Evolutionary conservation across 2,797 vertebrate genomes (phyloP).

Genomic region (Oreochromis mossambicus): DNA sequence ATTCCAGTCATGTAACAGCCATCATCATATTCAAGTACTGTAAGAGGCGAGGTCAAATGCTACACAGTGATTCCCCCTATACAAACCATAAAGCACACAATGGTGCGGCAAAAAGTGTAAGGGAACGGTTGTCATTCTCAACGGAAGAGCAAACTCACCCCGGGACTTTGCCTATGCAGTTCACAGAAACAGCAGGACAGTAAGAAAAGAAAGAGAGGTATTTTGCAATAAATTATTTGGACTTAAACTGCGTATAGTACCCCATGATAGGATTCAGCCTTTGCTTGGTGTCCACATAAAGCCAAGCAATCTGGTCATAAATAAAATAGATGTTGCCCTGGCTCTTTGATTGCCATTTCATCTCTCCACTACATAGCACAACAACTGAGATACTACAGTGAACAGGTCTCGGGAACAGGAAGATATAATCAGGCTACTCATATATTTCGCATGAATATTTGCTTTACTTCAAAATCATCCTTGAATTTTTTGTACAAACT

Average conservation of each 20-base stretch:
- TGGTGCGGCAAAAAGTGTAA: conserved; percentile 82
- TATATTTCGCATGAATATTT: background rate
- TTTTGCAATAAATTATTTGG: conserved; percentile 81
- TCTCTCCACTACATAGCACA: conserved; percentile 43
- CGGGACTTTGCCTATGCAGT: conserved; percentile 77
- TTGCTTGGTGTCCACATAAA: conserved; percentile 78
- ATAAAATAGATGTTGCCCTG: conserved; percentile 68
- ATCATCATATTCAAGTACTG: conserved; percentile 85
- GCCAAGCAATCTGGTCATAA: conserved; percentile 73
- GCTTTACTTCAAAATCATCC: background rate
- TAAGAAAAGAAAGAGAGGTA: conserved; percentile 61
- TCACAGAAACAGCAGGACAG: conserved; percentile 69
- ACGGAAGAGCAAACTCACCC: conserved; percentile 78
- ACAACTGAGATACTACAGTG: conserved; percentile 17
- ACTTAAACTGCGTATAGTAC: conserved; percentile 78
- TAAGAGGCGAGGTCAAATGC: conserved; percentile 83
- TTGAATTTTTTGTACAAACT: background rate
- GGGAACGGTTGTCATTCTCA: conserved; percentile 76
- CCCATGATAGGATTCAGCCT: conserved; percentile 75
- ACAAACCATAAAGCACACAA: conserved; percentile 86
- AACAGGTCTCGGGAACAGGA: background rate
- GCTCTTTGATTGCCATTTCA: conserved; percentile 70
- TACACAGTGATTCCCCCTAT: conserved; percentile 79
- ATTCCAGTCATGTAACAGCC: conserved; percentile 82
- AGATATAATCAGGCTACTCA: background rate